Percentiles rank a stretch among this genome's conserved stretches.
These are phyloP conservation scores for Stenurella melanura DNA, from an alignment of 2,888 invertebrate genomes.

Conservation along the genomic window DNA sequence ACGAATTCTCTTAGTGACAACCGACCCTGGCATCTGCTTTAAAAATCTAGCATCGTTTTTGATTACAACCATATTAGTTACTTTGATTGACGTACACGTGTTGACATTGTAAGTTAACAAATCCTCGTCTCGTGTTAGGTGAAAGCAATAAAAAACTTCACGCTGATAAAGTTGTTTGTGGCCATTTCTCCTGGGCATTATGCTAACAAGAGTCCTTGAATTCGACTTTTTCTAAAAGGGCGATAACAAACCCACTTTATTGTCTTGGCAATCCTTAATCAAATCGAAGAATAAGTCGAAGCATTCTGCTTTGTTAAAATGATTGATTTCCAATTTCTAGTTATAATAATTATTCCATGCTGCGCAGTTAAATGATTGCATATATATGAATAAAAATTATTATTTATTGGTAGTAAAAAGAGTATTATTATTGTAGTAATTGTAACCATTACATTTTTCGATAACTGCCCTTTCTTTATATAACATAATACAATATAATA, in stretches of 20 bases:
- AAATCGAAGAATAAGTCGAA: not conserved
- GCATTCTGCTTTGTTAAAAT: not conserved
- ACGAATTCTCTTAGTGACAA: not conserved
- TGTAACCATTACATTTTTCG: too few species aligned
- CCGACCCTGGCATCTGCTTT: not conserved
- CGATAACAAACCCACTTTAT: slow-evolving; percentile 30
- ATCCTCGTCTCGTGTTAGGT: slow-evolving; percentile 11
- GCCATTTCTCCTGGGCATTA: slow-evolving; percentile 21
- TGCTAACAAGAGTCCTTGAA: slow-evolving; percentile 56
- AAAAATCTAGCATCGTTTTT: slow-evolving; percentile 4
- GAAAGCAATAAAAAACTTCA: slow-evolving; percentile 2
- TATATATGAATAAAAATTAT: too few species aligned
- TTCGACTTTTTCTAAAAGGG: slow-evolving; percentile 7
- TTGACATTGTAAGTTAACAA: slow-evolving; percentile 22
- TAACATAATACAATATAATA: too few species aligned
- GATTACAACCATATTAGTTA: slow-evolving; percentile 9
- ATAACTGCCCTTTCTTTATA: too few species aligned
- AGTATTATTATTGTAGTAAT: too few species aligned
- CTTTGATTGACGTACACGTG: slow-evolving; percentile 35
- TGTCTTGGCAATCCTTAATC: slow-evolving; percentile 10
- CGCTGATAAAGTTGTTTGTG: slow-evolving; percentile 21
- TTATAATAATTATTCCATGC: not conserved
- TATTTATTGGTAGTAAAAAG: too few species aligned
- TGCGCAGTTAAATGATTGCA: too few species aligned
- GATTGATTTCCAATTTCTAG: slow-evolving; percentile 17